Evolutionary conservation across 2,888 invertebrate genomes (phyloP).

Genomic region (Sympetrum striolatum): DNA sequence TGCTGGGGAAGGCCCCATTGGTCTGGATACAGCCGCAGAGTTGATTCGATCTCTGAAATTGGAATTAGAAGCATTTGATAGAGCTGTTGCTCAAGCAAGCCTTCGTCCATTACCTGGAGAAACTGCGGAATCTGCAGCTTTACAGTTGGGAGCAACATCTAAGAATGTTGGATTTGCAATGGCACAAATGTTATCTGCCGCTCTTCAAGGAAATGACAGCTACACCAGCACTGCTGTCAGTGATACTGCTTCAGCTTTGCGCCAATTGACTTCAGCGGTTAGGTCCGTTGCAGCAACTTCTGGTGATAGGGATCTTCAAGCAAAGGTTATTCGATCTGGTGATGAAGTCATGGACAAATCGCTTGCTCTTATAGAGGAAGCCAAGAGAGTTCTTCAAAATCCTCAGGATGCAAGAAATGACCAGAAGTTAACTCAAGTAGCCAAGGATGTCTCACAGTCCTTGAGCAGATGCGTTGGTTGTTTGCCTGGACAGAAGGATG

Average conservation of each 20-base stretch:
- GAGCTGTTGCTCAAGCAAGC: slow-evolving; percentile 74
- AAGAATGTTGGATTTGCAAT: slow-evolving; percentile 84
- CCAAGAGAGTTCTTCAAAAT: slow-evolving; percentile 74
- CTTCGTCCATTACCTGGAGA: slow-evolving; percentile 87
- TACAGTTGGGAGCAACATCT: slow-evolving; percentile 67
- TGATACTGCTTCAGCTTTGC: slow-evolving; percentile 79
- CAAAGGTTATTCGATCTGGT: slow-evolving; percentile 64
- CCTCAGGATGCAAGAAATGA: slow-evolving; percentile 63
- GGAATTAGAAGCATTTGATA: slow-evolving; percentile 82
- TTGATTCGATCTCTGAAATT: slow-evolving; percentile 79
- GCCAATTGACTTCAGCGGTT: slow-evolving; percentile 75
- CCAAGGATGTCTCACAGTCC: slow-evolving; percentile 74
- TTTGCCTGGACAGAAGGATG: slow-evolving; percentile 91
- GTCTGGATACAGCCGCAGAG: slow-evolving; percentile 79
- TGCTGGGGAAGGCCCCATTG: slow-evolving; percentile 68
- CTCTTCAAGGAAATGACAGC: slow-evolving; percentile 79
- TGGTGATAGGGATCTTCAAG: slow-evolving; percentile 65
- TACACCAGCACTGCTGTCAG: slow-evolving; percentile 83
- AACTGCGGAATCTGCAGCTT: slow-evolving; percentile 69
- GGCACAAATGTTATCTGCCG: slow-evolving; percentile 85
- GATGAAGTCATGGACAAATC: slow-evolving; percentile 83
- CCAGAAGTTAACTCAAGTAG: slow-evolving; percentile 73
- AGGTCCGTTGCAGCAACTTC: slow-evolving; percentile 80
- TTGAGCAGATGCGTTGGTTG: slow-evolving; percentile 78
- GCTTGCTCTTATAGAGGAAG: slow-evolving; percentile 79